phyloP scores from a whole-genome alignment of 2,797 vertebrate genomes.

The Apogon talboti region DNA sequence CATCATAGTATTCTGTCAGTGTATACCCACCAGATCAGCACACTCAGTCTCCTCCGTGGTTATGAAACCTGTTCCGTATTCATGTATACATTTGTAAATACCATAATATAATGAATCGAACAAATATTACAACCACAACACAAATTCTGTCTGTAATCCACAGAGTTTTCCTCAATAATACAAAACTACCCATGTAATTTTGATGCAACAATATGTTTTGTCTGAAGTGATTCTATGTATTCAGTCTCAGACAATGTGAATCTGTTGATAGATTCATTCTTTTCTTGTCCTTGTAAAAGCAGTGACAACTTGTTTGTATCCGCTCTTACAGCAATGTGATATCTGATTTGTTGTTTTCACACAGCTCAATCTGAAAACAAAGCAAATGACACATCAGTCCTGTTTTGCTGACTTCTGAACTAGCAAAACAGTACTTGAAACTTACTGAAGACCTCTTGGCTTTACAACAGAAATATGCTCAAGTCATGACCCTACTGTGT shows the following conservation, averaged over 20 bases:
- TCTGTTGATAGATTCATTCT: conserved; percentile 36
- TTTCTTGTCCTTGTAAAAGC: conserved; percentile 40
- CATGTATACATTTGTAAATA: conserved; percentile 15
- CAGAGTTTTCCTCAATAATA: conserved; percentile 25
- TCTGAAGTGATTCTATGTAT: conserved; percentile 20
- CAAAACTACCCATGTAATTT: conserved; percentile 13
- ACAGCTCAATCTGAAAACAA: conserved; percentile 24
- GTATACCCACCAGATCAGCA: conserved; percentile 25
- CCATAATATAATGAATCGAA: background rate
- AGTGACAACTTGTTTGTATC: conserved; percentile 51
- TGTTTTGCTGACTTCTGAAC: conserved; percentile 20
- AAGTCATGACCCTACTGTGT: conserved; percentile 68
- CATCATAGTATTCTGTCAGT: conserved; percentile 41
- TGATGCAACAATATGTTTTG: conserved; percentile 39
- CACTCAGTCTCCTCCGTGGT: conserved; percentile 24
- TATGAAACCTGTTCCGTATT: conserved; percentile 23
- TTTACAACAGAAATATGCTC: conserved; percentile 40
- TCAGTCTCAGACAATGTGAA: conserved; percentile 33
- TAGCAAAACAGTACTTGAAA: conserved; percentile 30
- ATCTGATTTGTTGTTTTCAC: conserved; percentile 45
- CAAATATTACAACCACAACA: conserved; percentile 30
- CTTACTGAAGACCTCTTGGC: conserved; percentile 32
- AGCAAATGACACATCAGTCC: conserved; percentile 38
- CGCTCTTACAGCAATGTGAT: no score
- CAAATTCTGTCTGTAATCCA: conserved; percentile 32